These are phyloP conservation scores for Tichodroma muraria DNA, from an alignment of 2,113 vertebrate genomes.

Conservation along the genomic window DNA sequence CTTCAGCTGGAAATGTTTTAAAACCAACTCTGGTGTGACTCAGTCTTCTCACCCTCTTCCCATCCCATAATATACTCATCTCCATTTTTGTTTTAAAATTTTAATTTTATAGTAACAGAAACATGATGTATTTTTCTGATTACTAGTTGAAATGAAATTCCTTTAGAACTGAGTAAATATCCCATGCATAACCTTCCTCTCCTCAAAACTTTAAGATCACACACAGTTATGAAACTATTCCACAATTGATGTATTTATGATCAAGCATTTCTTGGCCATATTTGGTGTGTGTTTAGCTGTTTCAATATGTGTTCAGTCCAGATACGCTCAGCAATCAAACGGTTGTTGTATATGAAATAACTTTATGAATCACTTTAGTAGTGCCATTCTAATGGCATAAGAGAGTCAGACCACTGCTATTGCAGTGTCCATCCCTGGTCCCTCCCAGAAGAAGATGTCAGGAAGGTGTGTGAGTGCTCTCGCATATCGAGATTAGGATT, in stretches of 20 bases:
- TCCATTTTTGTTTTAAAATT: background rate
- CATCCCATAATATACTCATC: background rate
- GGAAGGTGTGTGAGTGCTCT: background rate
- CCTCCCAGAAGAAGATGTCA: background rate
- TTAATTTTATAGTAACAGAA: conserved; percentile 23
- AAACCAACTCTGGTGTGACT: background rate
- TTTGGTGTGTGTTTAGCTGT: background rate
- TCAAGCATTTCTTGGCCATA: conserved; percentile 24
- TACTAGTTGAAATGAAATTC: conserved; percentile 7
- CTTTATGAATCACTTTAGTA: background rate
- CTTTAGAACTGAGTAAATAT: background rate
- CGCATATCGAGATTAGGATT: background rate
- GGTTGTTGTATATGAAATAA: background rate
- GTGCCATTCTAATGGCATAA: background rate
- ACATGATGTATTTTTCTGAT: conserved; percentile 6
- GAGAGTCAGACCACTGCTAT: background rate
- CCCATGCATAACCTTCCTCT: background rate
- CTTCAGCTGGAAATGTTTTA: conserved; percentile 24
- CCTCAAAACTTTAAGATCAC: background rate
- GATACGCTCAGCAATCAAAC: background rate
- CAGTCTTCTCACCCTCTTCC: background rate
- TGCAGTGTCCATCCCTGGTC: background rate
- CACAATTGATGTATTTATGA: conserved; percentile 12
- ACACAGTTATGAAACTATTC: background rate
- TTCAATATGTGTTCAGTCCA: background rate